Evolutionary conservation across 2,888 invertebrate genomes (phyloP), one percentile per base, ranked within the genome.

Genomic region (Hololepta plana): DNA sequence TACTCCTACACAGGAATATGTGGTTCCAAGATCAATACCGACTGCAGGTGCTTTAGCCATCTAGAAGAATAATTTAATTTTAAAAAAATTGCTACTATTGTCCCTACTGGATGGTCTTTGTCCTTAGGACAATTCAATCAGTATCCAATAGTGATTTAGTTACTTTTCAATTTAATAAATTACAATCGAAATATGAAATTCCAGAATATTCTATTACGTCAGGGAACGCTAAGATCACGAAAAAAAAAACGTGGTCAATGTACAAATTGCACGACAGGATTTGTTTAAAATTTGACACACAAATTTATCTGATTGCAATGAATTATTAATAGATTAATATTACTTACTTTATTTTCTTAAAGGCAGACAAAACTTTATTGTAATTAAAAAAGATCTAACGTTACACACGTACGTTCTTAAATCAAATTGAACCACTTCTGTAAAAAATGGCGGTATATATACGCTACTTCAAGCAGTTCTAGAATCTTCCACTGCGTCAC

Each of bases 21-120:
- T 91, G 41, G 90, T 91, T 41, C 91, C 91, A 59, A 91, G 68
- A 66, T 91, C 91, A 60, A 91, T 91, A 68, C 91, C 91, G 51
- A 90, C 75, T 53, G 82, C 82, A 49, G 81, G 82, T 67, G 80
- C 72, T 59, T 75, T 75, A 26, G 63, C 62, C 63, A 64, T 66
- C 65, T 66, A 47, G 3, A 50, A 37, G 32, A 28, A 26, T 26
- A 6, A 15, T 26, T 29, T 17, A 17, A 8, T 17, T 17, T 19
- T 20, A 19, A 28, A 25, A 20, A 24, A 4, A 21, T 15, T 19
- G 29, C 20, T 16, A 26, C 6, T 13, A 8, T 17, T 8, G 17
- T n/a, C n/a, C n/a, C n/a, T n/a, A n/a, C n/a, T n/a, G n/a, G n/a
- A n/a, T n/a, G n/a, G n/a, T n/a, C n/a, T n/a, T n/a, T n/a, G n/a